Evolutionary conservation across 2,113 vertebrate genomes (phyloP).

Genomic region (Myrmecobius fasciatus): DNA sequence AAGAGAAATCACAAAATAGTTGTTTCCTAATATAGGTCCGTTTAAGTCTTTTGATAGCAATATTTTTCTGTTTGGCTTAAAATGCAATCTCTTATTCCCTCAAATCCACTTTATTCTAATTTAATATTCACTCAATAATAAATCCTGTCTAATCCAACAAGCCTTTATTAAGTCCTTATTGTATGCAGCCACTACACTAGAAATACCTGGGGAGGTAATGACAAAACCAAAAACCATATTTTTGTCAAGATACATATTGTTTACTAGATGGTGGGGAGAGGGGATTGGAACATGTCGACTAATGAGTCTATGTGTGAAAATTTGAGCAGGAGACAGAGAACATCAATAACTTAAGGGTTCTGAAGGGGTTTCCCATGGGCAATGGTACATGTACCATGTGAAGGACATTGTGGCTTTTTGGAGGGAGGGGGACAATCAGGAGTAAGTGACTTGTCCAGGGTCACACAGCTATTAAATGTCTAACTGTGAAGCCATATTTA

Average conservation of each 20-base stretch:
- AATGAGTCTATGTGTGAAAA: not conserved
- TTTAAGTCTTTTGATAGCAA: not conserved
- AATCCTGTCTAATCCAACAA: not conserved
- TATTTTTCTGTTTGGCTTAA: not conserved
- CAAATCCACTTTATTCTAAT: not conserved
- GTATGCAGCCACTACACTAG: not conserved
- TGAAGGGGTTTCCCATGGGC: not conserved
- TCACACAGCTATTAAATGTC: too few relatives aligned
- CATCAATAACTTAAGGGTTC: not conserved
- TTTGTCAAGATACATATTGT: not conserved
- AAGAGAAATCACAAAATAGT: not conserved
- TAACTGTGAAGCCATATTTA: too few relatives aligned
- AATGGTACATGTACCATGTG: not conserved
- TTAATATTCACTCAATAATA: not conserved
- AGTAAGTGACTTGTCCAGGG: too few relatives aligned
- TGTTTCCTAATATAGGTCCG: conserved; percentile 22
- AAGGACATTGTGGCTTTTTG: not conserved
- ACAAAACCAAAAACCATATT: not conserved
- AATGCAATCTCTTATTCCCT: not conserved
- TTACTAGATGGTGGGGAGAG: not conserved
- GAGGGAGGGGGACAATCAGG: too few relatives aligned
- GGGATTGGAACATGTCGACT: not conserved
- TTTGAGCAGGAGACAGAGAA: not conserved
- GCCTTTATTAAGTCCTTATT: not conserved
- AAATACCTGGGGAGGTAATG: not conserved